Evolutionary conservation across 2,113 vertebrate species (phyloP).

Genomic region (Ameiurus melas): DNA sequence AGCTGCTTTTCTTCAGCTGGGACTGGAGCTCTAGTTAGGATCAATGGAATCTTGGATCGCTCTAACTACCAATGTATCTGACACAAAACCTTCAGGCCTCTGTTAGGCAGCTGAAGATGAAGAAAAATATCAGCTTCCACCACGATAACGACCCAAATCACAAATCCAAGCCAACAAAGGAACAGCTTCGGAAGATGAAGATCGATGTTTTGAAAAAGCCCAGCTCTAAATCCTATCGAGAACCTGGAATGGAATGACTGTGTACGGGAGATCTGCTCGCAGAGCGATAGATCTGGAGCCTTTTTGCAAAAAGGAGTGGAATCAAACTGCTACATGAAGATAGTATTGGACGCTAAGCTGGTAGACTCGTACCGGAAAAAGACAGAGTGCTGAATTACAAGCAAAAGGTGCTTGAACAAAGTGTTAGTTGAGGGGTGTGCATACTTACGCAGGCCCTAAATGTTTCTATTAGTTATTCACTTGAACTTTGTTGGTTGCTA

Average conservation of each 20-base stretch:
- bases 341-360: not conserved
- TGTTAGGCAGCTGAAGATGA: not conserved
- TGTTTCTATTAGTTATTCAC: not conserved
- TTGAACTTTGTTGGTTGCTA: not conserved
- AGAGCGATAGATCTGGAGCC: no score
- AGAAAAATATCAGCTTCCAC: not conserved
- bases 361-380: not conserved
- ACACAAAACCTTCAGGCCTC: not conserved
- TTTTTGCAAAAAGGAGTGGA: not conserved
- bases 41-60: not conserved
- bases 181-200: not conserved
- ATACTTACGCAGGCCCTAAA: not conserved
- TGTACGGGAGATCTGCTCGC: not conserved
- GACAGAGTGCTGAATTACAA: not conserved
- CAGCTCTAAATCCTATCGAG: not conserved
- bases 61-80: not conserved
- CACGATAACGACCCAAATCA: not conserved
- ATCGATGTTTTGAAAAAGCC: not conserved
- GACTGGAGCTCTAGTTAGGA: not conserved
- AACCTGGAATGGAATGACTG: not conserved
- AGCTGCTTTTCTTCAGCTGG: not conserved
- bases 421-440: not conserved
- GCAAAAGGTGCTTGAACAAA: no score
- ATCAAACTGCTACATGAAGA: not conserved
- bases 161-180: not conserved